These are phyloP conservation scores for Meteorus colon DNA, from an alignment of 2,888 invertebrate species.

Conservation along the genomic window DNA sequence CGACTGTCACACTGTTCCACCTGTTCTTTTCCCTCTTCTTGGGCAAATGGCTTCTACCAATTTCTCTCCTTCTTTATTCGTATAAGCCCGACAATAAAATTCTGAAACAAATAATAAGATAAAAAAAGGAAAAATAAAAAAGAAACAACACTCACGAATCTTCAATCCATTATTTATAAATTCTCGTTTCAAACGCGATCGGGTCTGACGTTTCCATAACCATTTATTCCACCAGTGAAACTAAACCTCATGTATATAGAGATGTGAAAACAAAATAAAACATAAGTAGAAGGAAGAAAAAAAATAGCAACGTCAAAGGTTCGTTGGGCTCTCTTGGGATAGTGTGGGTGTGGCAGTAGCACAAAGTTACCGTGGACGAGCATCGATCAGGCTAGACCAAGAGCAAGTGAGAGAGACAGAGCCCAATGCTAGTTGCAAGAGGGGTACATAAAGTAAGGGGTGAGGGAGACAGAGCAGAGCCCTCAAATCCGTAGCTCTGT, in stretches of 20 bases:
- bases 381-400: conserved; percentile 55
- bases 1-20: neutral
- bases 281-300: neutral
- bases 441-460: neutral
- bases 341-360: conserved; percentile 52
- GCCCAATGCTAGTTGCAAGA: neutral
- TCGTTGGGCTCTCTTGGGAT: conserved; percentile 10
- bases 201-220: conserved; percentile 11
- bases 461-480: conserved; percentile 10
- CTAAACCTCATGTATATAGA: neutral
- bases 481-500: conserved; percentile 48
- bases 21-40: neutral
- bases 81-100: no score
- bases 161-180: no score
- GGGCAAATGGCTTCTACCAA: no score
- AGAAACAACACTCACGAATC: no score
- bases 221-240: conserved; percentile 7
- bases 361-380: conserved; percentile 52
- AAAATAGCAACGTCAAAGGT: conserved; percentile 19
- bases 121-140: no score
- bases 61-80: no score
- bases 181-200: neutral
- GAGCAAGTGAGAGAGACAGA: conserved; percentile 23
- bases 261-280: conserved; percentile 18
- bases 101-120: no score